Evolutionary conservation across 2,888 invertebrate genomes (phyloP).

Genomic region (Caenorhabditis sinica): DNA sequence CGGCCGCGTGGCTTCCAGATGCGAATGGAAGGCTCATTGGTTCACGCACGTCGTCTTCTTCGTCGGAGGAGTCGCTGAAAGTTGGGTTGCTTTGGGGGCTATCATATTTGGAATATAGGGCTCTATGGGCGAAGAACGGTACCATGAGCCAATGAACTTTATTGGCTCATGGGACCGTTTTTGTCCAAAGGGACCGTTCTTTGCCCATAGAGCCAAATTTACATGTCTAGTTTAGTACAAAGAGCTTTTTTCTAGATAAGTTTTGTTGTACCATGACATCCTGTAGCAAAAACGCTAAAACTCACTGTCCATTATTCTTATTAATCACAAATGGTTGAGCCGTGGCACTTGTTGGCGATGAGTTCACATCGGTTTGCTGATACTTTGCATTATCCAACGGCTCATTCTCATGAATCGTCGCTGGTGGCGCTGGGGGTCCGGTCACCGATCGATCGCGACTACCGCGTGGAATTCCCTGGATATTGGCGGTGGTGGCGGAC

Average conservation of each 20-base stretch:
- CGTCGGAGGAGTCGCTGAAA: conserved; percentile 68
- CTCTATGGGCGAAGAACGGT: too few relatives aligned
- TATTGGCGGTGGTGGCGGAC: conserved; percentile 72
- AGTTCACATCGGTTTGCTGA: conserved; percentile 56
- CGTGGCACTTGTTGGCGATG: conserved; percentile 11
- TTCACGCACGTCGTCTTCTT: conserved; percentile 73
- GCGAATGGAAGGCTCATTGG: conserved; percentile 75
- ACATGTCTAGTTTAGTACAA: too few relatives aligned
- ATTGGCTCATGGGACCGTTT: too few relatives aligned
- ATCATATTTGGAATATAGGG: too few relatives aligned
- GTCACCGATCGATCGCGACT: conserved; percentile 56
- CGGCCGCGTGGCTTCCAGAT: conserved; percentile 19
- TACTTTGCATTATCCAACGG: conserved; percentile 73
- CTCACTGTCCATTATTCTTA: conserved; percentile 51
- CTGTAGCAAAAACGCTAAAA: not conserved
- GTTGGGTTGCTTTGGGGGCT: not conserved
- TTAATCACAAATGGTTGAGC: conserved; percentile 59
- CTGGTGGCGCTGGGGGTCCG: conserved; percentile 21
- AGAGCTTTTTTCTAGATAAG: too few relatives aligned
- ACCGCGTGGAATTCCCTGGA: conserved; percentile 43
- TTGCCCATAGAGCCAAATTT: too few relatives aligned
- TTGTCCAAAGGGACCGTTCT: too few relatives aligned
- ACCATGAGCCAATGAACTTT: too few relatives aligned
- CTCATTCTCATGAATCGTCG: conserved; percentile 60
- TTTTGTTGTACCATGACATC: not conserved